Evolutionary conservation across 2,888 invertebrate species (phyloP), one percentile per base, ranked within the genome.

Genomic region (Zaprionus obscuricornis): DNA sequence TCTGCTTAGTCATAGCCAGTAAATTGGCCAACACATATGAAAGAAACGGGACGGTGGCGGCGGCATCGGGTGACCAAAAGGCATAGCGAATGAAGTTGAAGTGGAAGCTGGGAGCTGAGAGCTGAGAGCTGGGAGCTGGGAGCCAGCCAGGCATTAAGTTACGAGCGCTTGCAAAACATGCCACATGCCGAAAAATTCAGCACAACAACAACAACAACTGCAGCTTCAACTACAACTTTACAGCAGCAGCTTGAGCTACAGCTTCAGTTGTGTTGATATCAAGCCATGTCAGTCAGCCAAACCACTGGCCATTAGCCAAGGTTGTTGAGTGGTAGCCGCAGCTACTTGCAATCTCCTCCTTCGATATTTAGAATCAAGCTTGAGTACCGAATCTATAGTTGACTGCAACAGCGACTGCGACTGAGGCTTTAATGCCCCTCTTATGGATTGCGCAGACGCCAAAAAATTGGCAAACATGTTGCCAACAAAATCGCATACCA

Each of bases 371-470:
- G 82, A 82, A 82, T 73, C 66, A 57, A 47, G 34, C 31, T n/a
- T 13, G 27, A 58, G 51, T 42, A 10, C 16, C 16, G 31, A 47
- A 11, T 40, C 42, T 13, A 46, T 43, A 31, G 34, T 56, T 31
- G 51, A 46, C 67, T 58, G 50, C 58, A 46, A 57, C 70, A 47
- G 33, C 50, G 16, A 40, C 33, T 27, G 13, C 26, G n/a, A 45
- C 50, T 43, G 43, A 37, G 45, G 26, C 49, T 67, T 73, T 72
- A 78, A 75, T 82, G 70, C 75, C 73, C n/a, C 77, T 78, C 83
- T 82, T 78, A 78, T 82, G 83, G 75, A 78, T 76, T 76, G 81
- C 72, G 82, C 78, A 72, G 82, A 74, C 77, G 74, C 74, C 81
- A 64, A 76, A 81, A 76, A 74, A 78, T 78, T 77, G 75, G 66